phyloP scores from a whole-genome alignment of 2,888 invertebrate genomes.

The Drosophila atripex region DNA sequence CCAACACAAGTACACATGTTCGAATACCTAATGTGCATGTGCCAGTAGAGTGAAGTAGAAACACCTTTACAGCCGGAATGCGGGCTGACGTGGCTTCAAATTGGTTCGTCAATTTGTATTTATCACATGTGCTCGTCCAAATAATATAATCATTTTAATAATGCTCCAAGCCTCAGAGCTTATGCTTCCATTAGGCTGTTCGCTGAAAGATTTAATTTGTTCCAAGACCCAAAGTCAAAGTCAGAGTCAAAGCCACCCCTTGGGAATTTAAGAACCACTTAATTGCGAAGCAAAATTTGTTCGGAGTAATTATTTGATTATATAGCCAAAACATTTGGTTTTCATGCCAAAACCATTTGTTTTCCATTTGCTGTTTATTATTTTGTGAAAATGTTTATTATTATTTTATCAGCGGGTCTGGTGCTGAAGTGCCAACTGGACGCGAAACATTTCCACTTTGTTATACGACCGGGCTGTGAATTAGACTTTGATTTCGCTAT shows the following conservation, averaged over 20 bases:
- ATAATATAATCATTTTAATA: constrained; percentile 20
- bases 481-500: constrained; percentile 33
- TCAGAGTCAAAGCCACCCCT: constrained; percentile 1
- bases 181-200: constrained; percentile 21
- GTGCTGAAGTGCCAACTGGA: constrained; percentile 33
- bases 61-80: constrained; percentile 16
- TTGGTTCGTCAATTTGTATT: constrained; percentile 5
- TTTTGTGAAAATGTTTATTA: constrained; percentile 24
- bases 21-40: background rate
- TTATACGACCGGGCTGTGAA: constrained; percentile 2
- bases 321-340: constrained; percentile 20
- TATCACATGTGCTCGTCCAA: constrained; percentile 9
- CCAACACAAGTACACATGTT: constrained; percentile 22
- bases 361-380: constrained; percentile 24
- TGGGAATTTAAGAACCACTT: background rate
- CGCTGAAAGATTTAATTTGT: constrained; percentile 15
- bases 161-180: background rate
- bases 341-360: constrained; percentile 20
- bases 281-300: constrained; percentile 16
- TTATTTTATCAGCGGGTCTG: constrained; percentile 26
- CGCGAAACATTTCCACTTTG: constrained; percentile 28
- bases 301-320: constrained; percentile 1
- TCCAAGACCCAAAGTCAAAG: constrained; percentile 6
- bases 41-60: constrained; percentile 11
- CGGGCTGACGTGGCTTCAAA: constrained; percentile 24